A percentile compares a stretch with the other conserved stretches of the same genome.
Evolutionary conservation across 2,888 invertebrate species (phyloP).

Genomic region (Drosophila algonquin): DNA sequence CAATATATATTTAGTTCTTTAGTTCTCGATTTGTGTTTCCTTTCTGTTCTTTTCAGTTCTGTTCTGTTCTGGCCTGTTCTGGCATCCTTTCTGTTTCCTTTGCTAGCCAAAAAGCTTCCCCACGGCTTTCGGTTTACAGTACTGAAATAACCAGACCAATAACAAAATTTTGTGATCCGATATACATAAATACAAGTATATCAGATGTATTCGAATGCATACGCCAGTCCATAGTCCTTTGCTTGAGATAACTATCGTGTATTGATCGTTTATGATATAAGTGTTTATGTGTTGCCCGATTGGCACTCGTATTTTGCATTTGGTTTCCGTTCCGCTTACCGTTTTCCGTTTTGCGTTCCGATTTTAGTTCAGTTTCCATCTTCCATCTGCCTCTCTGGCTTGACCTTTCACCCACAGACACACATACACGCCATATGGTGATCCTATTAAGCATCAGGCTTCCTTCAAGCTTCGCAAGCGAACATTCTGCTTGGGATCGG

Average conservation of each 20-base stretch:
- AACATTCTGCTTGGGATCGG: conserved; percentile 21
- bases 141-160: neutral
- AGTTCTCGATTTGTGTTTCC: neutral
- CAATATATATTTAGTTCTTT: neutral
- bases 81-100: neutral
- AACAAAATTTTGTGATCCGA: neutral
- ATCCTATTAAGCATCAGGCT: neutral
- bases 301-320: conserved; percentile 42
- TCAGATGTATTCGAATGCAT: too few species aligned
- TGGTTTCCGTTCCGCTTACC: conserved; percentile 33
- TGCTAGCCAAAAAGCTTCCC: neutral
- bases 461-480: conserved; percentile 15
- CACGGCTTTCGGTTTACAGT: neutral
- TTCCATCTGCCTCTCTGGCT: conserved; percentile 9
- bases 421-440: conserved; percentile 12
- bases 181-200: too few species aligned
- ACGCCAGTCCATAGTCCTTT: conserved; percentile 2
- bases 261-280: conserved; percentile 47
- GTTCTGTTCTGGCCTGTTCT: neutral
- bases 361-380: conserved; percentile 30
- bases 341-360: conserved; percentile 35
- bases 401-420: conserved; percentile 13
- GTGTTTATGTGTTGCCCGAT: conserved; percentile 69
- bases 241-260: conserved; percentile 48
- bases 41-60: neutral